Base-by-base conservation (phyloP, 2,888 invertebrate species). In the Dicranocentrus wangi region DNA sequence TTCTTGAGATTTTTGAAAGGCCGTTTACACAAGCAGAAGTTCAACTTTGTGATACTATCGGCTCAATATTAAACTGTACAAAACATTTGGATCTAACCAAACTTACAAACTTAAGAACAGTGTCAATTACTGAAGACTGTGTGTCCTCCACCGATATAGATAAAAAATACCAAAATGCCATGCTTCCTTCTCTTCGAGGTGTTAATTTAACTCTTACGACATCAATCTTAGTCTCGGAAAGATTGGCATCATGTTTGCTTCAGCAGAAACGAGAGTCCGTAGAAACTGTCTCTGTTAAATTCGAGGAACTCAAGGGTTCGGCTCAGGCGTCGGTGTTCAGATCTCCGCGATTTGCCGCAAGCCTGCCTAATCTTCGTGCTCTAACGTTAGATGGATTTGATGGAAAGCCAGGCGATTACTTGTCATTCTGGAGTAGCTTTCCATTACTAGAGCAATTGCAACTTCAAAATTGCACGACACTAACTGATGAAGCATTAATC, bases 251-350 rank as follows among this genome's bases (percentile, higher is more conserved):
- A 21, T 70, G 63, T n/a, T 71, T 78, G 15, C 58, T 78, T 10
- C 78, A 78, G 13, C 63, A 63, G 27, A 53, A 23, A 27, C n/a
- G 78, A 19, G 15, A 23, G 1, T 15, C 43, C 13, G 65, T 78
- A 0, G 19, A 27, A 0, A 28, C 42, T 28, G 32, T 71, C 19
- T 27, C 60, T 10, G 65, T 78, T 0, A 39, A 28, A 28, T 78
- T 78, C 23, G 25, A 70, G 17, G 70, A 65, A 1, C n/a, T 78
- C 0, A 53, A 19, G 17, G 78, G 78, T 21, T 65, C 63, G 5
- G 70, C 70, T 19, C 78, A 78, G 19, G 71, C 71, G 1, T 71
- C 70, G 1, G 65, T 78, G n/a, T 78, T 78, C 17, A 53, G 65
- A 28, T n/a, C 78, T 2, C 55, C 65, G 21, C 27, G 43, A 28